Base-by-base conservation (phyloP, 2,888 invertebrate genomes). In the Caenorhabditis imperialis region DNA sequence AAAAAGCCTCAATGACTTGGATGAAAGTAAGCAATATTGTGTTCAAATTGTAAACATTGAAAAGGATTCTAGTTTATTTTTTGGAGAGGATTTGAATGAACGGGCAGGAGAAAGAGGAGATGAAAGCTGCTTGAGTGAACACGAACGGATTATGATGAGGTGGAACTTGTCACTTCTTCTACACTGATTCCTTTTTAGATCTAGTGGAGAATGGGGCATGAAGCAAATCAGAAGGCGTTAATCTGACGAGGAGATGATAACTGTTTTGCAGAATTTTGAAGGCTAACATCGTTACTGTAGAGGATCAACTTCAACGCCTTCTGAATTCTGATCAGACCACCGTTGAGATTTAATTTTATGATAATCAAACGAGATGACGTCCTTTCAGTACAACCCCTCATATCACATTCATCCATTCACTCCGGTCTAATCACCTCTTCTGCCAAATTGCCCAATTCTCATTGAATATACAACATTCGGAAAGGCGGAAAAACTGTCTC, bases 401-500 rank as follows among this genome's bases (percentile, higher is more conserved):
- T 55, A 48, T 48, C 48, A 48, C 37, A 50, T 50, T 35, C 30
- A 30, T 22, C 50, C 4, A 14, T 14, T 22, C 6, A 23, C 35
- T 44, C 25, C 20, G 23, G 23, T 47, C 35, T 37, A 50, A 50
- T 50, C 50, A 50, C 45, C 44, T 2, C 48, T 48, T 48, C 48
- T 60, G 20, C 44, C 37, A 37, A 61, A 61, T 61, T 51, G 61
- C 51, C 61, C 61, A 42, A 61, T 61, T 61, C 60, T 63, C 63
- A 63, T 63, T 63, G 63, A 63, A 63, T 54, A 63, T 63, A 63
- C 63, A 63, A 37, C 40, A 37, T 35, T 50, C 50, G 50, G 35
- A 50, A 50, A 10, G 22, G 20, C 12, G 35, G 14, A 50, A 50
- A 50, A 50, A 50, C 35, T 20, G 22, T 33, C 22, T 30, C 27